Percentiles rank a stretch among this genome's conserved stretches.
These are phyloP conservation scores for Grammomys surdaster DNA, from an alignment of 2,113 vertebrate genomes.

Conservation along the genomic window DNA sequence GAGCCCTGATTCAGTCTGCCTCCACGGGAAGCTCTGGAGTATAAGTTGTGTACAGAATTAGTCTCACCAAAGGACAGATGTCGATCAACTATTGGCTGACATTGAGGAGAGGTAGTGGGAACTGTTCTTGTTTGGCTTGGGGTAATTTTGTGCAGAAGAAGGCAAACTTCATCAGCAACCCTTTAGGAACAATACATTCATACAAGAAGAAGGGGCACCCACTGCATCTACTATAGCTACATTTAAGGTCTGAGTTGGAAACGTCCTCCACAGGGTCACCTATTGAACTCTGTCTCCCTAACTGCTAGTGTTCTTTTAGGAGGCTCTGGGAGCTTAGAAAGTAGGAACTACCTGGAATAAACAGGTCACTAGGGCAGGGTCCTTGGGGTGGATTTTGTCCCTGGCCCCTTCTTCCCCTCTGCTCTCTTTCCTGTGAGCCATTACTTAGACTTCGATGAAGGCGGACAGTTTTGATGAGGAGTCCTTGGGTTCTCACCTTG, in stretches of 20 bases:
- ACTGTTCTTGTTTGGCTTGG: not conserved
- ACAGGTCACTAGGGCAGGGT: not conserved
- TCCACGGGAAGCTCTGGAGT: not conserved
- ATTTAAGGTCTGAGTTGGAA: not conserved
- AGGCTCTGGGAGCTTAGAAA: not conserved
- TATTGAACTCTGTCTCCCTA: not conserved
- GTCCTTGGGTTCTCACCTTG: conserved; percentile 42
- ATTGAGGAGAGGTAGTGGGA: not conserved
- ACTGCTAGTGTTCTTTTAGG: not conserved
- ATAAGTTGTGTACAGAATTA: not conserved
- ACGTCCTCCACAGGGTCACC: not conserved
- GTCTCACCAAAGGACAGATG: not conserved
- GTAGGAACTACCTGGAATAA: not conserved
- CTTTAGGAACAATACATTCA: not conserved
- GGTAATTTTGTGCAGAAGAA: not conserved
- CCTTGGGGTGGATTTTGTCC: not conserved
- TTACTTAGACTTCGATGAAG: conserved; percentile 62
- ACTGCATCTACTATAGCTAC: not conserved
- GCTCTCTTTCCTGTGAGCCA: not conserved
- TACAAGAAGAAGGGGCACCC: not conserved
- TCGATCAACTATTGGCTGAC: not conserved
- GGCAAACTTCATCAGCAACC: not conserved
- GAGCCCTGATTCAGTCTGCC: not conserved
- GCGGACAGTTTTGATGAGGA: conserved; percentile 53
- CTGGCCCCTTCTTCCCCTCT: not conserved